Evolutionary conservation across 2,888 invertebrate species (phyloP).

Genomic region (Philaethria dido): DNA sequence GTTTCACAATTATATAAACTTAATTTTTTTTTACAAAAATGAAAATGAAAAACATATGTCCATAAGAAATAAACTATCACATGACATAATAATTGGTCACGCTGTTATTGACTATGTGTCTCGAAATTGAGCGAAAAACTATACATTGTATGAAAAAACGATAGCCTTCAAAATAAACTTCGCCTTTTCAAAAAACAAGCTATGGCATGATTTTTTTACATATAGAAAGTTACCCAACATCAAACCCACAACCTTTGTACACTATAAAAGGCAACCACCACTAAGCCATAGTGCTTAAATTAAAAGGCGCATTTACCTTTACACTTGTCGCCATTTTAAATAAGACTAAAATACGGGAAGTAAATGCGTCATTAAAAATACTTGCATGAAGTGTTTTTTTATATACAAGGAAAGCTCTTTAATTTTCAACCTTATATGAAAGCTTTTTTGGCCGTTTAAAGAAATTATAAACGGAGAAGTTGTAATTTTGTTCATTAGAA

Average conservation of each 20-base stretch:
- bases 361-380: constrained; percentile 34
- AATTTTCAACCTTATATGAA: constrained; percentile 1
- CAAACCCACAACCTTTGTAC: not conserved
- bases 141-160: no score
- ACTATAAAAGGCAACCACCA: not conserved
- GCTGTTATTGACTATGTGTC: no score
- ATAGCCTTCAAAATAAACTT: no score
- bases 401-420: not conserved
- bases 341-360: constrained; percentile 19
- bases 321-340: constrained; percentile 19
- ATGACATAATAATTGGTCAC: no score
- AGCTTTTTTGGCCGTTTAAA: not conserved
- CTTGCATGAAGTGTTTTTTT: constrained; percentile 24
- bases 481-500: not conserved
- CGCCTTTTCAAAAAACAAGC: no score
- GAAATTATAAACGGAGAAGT: constrained; percentile 3
- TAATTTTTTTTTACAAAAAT: no score
- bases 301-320: not conserved
- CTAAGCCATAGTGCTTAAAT: not conserved
- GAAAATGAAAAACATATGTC: no score
- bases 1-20: no score
- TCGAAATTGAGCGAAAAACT: no score
- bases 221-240: not conserved
- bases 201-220: no score
- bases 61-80: no score